A percentile compares a stretch with the other conserved stretches of the same genome.
Conservation (phyloP, 1,140 invertebrate species). For the Mya arenaria region DNA sequence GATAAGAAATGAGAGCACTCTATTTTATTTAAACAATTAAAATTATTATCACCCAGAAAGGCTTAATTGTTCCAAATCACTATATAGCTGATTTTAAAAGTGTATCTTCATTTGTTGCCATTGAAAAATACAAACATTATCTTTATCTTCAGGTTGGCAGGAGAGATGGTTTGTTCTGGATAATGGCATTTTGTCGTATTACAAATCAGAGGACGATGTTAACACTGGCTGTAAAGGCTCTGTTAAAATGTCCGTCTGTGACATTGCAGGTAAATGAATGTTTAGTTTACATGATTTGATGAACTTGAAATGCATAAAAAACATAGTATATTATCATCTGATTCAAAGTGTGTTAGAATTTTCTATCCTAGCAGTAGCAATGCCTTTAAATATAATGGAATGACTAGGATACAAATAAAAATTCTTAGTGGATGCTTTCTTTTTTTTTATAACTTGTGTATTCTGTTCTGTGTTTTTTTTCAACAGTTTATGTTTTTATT, state of each 20-base stretch:
- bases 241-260: conserved; percentile 90
- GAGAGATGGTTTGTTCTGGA: conserved; percentile 92
- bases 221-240: conserved; percentile 92
- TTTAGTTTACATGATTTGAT: not conserved
- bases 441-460: too few relatives aligned
- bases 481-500: too few relatives aligned
- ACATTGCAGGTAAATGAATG: conserved; percentile 89
- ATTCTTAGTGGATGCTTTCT: too few relatives aligned
- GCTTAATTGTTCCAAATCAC: too few relatives aligned
- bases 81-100: too few relatives aligned
- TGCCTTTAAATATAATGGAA: not conserved
- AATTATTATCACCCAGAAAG: too few relatives aligned
- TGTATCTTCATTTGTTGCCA: too few relatives aligned
- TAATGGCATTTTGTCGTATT: conserved; percentile 90
- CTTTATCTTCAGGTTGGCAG: conserved; percentile 87
- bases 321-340: not conserved
- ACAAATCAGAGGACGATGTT: conserved; percentile 91
- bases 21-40: too few relatives aligned
- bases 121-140: too few relatives aligned
- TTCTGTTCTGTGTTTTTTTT: too few relatives aligned
- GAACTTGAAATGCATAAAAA: not conserved
- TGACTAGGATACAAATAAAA: too few relatives aligned
- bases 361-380: not conserved
- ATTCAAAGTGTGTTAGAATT: not conserved
- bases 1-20: too few relatives aligned